These are phyloP conservation scores for Phengaris arion DNA, from an alignment of 2,888 invertebrate species.

Conservation along the genomic window DNA sequence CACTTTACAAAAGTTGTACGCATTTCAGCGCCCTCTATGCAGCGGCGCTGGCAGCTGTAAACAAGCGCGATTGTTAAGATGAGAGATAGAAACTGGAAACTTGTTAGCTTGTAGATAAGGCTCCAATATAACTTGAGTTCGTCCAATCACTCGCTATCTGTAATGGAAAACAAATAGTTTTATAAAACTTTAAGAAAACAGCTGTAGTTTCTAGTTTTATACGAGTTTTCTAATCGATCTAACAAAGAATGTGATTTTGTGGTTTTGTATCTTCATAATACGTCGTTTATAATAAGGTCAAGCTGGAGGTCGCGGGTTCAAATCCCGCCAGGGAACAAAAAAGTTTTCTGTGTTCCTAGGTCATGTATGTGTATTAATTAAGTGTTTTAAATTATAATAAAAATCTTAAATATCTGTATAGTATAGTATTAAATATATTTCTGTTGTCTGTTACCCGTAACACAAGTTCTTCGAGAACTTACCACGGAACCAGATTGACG, in stretches of 20 bases:
- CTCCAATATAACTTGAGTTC: neutral
- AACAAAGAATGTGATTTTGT: neutral
- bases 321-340: neutral
- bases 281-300: neutral
- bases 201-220: neutral
- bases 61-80: neutral
- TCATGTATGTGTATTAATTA: too few species aligned
- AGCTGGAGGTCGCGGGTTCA: too few species aligned
- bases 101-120: neutral
- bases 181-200: neutral
- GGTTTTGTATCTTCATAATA: too few species aligned
- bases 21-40: slow-evolving; percentile 2
- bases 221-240: slow-evolving; percentile 1
- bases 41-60: neutral
- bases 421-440: too few species aligned
- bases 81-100: neutral
- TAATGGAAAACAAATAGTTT: slow-evolving; percentile 21
- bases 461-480: too few species aligned
- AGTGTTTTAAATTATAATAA: too few species aligned
- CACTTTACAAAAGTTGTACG: too few species aligned
- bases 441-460: too few species aligned
- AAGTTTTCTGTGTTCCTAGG: neutral
- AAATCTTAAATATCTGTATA: too few species aligned
- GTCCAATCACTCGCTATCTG: slow-evolving; percentile 13
- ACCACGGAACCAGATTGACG: too few species aligned